Evolutionary conservation across 1,140 invertebrate genomes (phyloP).

Genomic region (Drosophila navojoa): DNA sequence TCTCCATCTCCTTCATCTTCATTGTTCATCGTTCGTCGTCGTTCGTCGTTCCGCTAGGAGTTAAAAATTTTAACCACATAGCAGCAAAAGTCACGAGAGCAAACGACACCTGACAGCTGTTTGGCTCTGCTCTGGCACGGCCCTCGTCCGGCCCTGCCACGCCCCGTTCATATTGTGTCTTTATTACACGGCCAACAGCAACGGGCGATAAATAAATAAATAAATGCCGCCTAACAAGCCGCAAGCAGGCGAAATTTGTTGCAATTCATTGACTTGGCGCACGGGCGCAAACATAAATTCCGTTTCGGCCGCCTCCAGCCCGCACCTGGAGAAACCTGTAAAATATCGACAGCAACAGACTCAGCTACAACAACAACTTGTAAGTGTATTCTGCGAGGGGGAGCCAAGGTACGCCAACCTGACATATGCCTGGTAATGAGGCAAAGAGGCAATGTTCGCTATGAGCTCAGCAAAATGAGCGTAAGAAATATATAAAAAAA

Average conservation of each 20-base stretch:
- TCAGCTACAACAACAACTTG: conserved; percentile 45
- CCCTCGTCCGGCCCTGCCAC: neutral
- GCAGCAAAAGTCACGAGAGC: conserved; percentile 49
- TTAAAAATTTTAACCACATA: conserved; percentile 78
- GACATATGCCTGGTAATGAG: conserved; percentile 46
- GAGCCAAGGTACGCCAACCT: conserved; percentile 1
- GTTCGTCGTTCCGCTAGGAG: conserved; percentile 35
- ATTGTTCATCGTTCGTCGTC: neutral
- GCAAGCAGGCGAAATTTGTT: conserved; percentile 74
- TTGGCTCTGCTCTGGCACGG: neutral
- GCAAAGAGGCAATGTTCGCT: conserved; percentile 25
- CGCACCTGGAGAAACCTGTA: conserved; percentile 48
- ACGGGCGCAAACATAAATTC: conserved; percentile 75
- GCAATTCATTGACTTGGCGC: conserved; percentile 80
- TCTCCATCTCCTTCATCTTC: neutral
- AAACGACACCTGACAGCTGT: conserved; percentile 67
- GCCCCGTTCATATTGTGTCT: conserved; percentile 59
- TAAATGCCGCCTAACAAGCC: conserved; percentile 78
- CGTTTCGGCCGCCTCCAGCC: neutral
- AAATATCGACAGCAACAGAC: conserved; percentile 73
- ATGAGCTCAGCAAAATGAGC: conserved; percentile 43
- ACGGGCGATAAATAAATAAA: conserved; percentile 79
- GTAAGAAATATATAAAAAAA: conserved; percentile 9
- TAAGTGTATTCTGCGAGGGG: conserved; percentile 46
- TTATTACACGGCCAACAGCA: conserved; percentile 73